Base-by-base conservation (phyloP, 2,888 invertebrate species). In the Tetanocera ferruginea region DNA sequence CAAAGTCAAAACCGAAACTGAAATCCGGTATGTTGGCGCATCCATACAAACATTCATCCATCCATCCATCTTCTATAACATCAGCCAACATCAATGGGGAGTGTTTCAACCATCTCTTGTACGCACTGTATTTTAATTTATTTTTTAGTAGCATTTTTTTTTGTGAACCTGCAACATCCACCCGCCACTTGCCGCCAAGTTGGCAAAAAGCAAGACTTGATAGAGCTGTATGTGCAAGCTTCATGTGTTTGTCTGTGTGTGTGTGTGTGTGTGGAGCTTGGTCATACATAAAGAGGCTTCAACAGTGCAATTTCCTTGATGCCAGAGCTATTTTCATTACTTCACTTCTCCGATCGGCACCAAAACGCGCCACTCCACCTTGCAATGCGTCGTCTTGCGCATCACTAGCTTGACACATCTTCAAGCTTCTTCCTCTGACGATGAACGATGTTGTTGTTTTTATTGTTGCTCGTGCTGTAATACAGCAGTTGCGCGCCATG, bases 231-330 rank as follows among this genome's bases (percentile, higher is more conserved):
- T 34, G 17, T n/a, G 28, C n/a, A n/a, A 23, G 28, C 34, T 14
- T n/a, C 64, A 14, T 60, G 14, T 5, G 17, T 52, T 3, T 52
- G 49, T 17, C 19, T 25, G 17, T 69, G 67, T 19, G 9, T 60
- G 57, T 25, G 37, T 19, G 28, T n/a, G 67, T 28, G 25, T 69
- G 62, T 11, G 14, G 28, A 28, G 28, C 25, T 25, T 19, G 23
- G n/a, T 43, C 3, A 67, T 17, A 37, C 69, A 69, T 23, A 43
- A 14, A 5, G 43, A 19, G 75, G 23, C 66, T 67, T 75, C 76
- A 78, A 78, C 78, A 80, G 78, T 78, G 80, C 80, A 80, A 80
- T 80, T 80, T 78, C 78, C 78, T 75, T 28, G n/a, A 25, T 34
- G 25, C 23, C 69, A 66, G 19, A 28, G 66, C 37, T 31, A n/a